Conservation (phyloP, 2,113 vertebrate species). For the Coreoperca whiteheadi region DNA sequence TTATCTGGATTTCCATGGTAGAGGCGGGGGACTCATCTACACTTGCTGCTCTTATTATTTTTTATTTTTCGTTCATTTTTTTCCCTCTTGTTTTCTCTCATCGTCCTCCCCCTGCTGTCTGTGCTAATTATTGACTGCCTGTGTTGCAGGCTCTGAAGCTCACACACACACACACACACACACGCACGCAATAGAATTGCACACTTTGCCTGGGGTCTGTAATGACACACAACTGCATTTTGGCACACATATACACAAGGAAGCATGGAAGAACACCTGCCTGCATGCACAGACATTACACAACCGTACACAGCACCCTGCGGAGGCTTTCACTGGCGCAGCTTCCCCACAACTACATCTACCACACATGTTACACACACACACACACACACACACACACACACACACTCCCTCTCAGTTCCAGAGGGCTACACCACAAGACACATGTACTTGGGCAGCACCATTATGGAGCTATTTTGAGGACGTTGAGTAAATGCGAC, state of each 20-base stretch:
- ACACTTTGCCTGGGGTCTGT: constrained; percentile 22
- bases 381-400: constrained; percentile 30
- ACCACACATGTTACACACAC: constrained; percentile 27
- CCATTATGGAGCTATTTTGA: constrained; percentile 66
- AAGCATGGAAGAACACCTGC: constrained; percentile 46
- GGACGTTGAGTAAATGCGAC: constrained; percentile 54
- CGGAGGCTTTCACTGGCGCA: constrained; percentile 28
- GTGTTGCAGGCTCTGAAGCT: constrained; percentile 17
- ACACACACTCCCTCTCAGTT: constrained; percentile 37
- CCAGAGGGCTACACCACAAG: constrained; percentile 59
- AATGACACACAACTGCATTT: constrained; percentile 17
- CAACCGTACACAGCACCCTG: constrained; percentile 42
- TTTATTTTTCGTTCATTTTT: constrained; percentile 37
- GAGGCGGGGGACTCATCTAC: constrained; percentile 24
- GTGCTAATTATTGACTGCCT: constrained; percentile 69
- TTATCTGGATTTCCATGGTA: constrained; percentile 79
- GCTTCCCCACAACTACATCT: constrained; percentile 59
- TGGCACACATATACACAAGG: background rate
- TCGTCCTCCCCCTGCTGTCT: constrained; percentile 56
- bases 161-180: constrained; percentile 5
- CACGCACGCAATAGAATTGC: constrained; percentile 8
- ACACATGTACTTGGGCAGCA: constrained; percentile 65
- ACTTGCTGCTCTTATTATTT: constrained; percentile 56
- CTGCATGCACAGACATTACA: constrained; percentile 34
- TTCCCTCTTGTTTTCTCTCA: constrained; percentile 47